Percentiles rank a stretch among this genome's conserved stretches.
phyloP scores from a whole-genome alignment of 2,113 vertebrate species.

The Alethe castanea region DNA sequence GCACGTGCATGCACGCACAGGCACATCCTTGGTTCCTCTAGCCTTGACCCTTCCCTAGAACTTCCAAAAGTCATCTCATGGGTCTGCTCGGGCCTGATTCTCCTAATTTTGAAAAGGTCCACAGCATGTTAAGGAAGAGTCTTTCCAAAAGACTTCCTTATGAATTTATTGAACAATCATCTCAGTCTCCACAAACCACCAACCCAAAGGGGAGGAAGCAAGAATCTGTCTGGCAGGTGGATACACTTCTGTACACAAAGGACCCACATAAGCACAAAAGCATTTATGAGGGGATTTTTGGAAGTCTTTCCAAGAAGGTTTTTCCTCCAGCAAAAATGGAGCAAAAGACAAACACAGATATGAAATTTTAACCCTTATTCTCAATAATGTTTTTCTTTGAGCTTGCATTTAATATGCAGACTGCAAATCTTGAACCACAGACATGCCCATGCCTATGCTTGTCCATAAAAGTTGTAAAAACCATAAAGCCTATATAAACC shows the following conservation, averaged over 20 bases:
- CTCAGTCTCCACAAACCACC: not conserved
- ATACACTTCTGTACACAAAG: not conserved
- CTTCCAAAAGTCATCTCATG: not conserved
- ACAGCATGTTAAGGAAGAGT: not conserved
- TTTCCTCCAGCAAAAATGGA: not conserved
- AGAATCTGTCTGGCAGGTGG: not conserved
- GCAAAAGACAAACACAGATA: not conserved
- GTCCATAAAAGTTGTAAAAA: not conserved
- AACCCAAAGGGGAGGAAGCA: not conserved
- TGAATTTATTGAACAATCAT: not conserved
- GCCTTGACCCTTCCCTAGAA: not conserved
- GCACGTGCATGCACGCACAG: fast-evolving
- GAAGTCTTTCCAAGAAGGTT: not conserved
- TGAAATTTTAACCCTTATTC: not conserved
- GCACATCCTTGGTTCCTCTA: not conserved
- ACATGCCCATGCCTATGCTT: not conserved
- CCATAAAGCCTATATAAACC: not conserved
- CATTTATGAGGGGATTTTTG: not conserved
- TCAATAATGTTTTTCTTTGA: not conserved
- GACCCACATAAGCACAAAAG: not conserved
- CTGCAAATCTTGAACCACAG: not conserved
- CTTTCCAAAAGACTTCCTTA: not conserved
- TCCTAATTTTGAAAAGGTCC: not conserved
- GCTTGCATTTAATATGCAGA: not conserved
- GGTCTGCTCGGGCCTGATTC: not conserved